A percentile compares a stretch with the other conserved stretches of the same genome.
Conservation (phyloP, 2,797 vertebrate species). For the Aulostomus chinensis region DNA sequence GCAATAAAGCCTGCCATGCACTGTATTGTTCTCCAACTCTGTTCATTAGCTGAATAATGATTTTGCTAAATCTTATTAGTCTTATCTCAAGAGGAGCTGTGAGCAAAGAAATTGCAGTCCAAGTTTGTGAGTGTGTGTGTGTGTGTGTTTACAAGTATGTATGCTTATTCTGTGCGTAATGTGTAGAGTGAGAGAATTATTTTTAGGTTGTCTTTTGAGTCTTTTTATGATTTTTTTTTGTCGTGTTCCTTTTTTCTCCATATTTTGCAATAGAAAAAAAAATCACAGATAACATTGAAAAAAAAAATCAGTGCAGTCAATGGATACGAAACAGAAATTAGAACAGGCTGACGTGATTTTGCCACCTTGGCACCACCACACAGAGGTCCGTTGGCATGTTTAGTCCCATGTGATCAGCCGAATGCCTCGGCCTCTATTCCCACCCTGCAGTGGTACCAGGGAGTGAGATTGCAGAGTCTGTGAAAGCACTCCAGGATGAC, state of each 20-base stretch:
- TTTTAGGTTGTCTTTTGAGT: slow-evolving; percentile 62
- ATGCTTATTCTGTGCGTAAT: slow-evolving; percentile 50
- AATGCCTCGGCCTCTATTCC: slow-evolving; percentile 67
- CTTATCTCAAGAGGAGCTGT: no score
- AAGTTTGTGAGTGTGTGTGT: slow-evolving; percentile 29
- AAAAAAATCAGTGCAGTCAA: slow-evolving; percentile 81
- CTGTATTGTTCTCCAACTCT: no score
- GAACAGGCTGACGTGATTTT: slow-evolving; percentile 54
- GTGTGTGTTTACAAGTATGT: slow-evolving; percentile 34
- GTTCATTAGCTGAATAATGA: no score
- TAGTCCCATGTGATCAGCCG: no score
- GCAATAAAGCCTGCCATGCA: no score
- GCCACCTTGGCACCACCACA: slow-evolving; percentile 11
- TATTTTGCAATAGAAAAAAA: slow-evolving; percentile 74
- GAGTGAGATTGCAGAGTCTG: slow-evolving; percentile 40
- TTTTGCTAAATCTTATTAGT: no score
- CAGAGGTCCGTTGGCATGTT: no score
- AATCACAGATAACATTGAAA: slow-evolving; percentile 79
- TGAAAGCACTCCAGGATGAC: slow-evolving; percentile 45
- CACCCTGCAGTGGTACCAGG: slow-evolving; percentile 39
- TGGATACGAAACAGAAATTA: slow-evolving; percentile 77
- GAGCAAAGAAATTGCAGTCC: no score
- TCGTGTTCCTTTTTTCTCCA: slow-evolving; percentile 59
- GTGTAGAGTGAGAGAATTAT: no score
- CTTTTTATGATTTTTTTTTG: slow-evolving; percentile 65